Evolutionary conservation across 2,888 invertebrate species (phyloP), one percentile per base, ranked within the genome.

Genomic region (Entomobrya proxima): DNA sequence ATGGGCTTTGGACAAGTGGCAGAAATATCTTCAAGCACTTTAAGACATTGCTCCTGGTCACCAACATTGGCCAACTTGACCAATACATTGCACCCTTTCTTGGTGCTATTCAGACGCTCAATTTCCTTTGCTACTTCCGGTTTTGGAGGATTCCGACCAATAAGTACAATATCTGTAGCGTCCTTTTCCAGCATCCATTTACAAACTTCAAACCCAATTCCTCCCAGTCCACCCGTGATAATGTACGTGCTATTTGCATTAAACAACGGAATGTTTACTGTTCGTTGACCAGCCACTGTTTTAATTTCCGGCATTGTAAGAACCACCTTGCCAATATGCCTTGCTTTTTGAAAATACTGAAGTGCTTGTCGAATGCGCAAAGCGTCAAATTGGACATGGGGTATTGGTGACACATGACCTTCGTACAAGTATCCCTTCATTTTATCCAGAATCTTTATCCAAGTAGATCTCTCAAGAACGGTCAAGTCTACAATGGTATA

Each of bases 401-500:
- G 75, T 2, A 75, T 30, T 24, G 52, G 7, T 13, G 47, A 50
- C 15, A 74, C n/a, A 1, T 50, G 3, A 13, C 40, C 50, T 1
- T 27, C 15, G 1, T 18, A 3, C 9, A 50, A 50, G 21, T 50
- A 50, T 2, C 5, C 2, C 7, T 50, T 2, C 6, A 18, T 50
- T 50, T 2, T 11, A 18, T 13, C 7, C 21, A 18, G 2, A 6
- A 50, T 6, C 2, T 18, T 50, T 1, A 6, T 30, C 64, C 76
- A 84, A 0, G 24, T 35, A 6, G 32, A 30, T 0, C 24, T 3
- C 1, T 67, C 72, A 1, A 67, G 50, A 1, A 4, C 2, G 13
- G 76, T 77, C 32, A 84, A 32, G 21, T 86, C 86, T 13, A 81
- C 55, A 6, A 86, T 76, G 18, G 67, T 18, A 52, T 86, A 86